Evolutionary conservation across 1,140 invertebrate genomes (phyloP), one percentile per base, ranked within the genome.

Genomic region (Aphaenogaster floridana): DNA sequence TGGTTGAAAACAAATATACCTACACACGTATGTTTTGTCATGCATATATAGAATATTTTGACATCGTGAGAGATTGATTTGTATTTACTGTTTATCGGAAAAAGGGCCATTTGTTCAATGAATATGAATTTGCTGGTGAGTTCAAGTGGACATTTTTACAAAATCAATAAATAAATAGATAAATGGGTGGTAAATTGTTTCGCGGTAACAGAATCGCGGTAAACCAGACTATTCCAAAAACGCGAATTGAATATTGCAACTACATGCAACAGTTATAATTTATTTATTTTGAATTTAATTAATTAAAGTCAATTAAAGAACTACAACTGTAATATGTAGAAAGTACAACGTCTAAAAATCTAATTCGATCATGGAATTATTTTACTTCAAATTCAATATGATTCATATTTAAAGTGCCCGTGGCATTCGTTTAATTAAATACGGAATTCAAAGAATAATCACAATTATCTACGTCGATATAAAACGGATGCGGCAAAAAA

Each of bases 51-150:
- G 7, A 66, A 80, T 54, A 64, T 80, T 69, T 68, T 11, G 48
- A 45, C 17, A 42, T 34, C 9, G 17, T n/a, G 48, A 80, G 17
- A 80, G 61, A 74, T 80, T 54, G n/a, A 66, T 64, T 64, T 79
- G 11, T 68, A 68, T 80, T 50, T 34, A 54, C 36, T 80, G n/a
- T 80, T 80, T 80, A 80, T 28, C 61, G 34, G 21, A 42, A 80
- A 66, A 68, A 69, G 28, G 9, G 34, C 0, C 48, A 69, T 69
- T 69, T 80, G 52, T 69, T 80, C 13, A 15, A 54, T n/a, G 28
- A 28, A 54, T 21, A 50, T 36, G n/a, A 68, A 80, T 80, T 36
- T 52, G 7, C 3, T 52, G 17, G n/a, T 3, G 63, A 61, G 13
- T 21, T 66, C 42, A 80, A 80, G 17, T 80, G 42, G 4, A 34